Conservation (phyloP, 1,140 invertebrate species). For the Archivesica marissinica region DNA sequence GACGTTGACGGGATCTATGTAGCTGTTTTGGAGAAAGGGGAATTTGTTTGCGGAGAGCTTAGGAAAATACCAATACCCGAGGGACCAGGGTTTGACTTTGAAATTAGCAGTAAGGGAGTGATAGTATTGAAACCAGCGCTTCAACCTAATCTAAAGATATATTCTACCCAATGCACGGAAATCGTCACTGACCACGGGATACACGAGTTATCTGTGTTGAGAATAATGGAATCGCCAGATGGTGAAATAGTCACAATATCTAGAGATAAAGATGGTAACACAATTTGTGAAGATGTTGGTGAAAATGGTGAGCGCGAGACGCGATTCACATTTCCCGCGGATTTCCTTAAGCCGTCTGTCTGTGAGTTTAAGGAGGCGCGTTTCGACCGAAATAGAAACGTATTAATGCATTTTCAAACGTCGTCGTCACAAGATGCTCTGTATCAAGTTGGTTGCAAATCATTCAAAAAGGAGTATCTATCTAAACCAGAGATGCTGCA, state of each 20-base stretch:
- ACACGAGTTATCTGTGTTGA: conserved; percentile 23
- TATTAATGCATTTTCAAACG: conserved; percentile 46
- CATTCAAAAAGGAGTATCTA: conserved; percentile 29
- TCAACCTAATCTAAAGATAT: conserved; percentile 31
- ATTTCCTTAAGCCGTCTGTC: not conserved
- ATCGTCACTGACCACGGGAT: conserved; percentile 4
- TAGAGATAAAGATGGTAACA: conserved; percentile 29
- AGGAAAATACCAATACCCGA: conserved; percentile 56
- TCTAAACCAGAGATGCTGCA: conserved; percentile 56
- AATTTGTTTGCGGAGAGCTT: conserved; percentile 51
- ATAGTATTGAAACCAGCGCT: conserved; percentile 32
- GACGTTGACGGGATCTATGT: conserved; percentile 57
- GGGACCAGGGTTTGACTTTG: conserved; percentile 60
- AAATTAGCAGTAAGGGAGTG: conserved; percentile 23
- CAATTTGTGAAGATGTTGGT: conserved; percentile 31
- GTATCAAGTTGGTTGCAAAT: conserved; percentile 18
- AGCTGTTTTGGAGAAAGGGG: conserved; percentile 28
- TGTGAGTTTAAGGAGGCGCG: conserved; percentile 43
- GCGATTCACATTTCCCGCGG: conserved; percentile 27
- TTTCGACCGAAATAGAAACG: conserved; percentile 44
- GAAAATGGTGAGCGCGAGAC: conserved; percentile 26
- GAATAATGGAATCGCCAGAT: conserved; percentile 51
- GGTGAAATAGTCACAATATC: conserved; percentile 37
- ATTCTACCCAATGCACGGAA: conserved; percentile 16
- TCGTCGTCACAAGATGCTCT: conserved; percentile 20